A percentile compares a stretch with the other conserved stretches of the same genome.
Evolutionary conservation across 2,797 vertebrate species (phyloP).

Genomic region (Microcaecilia unicolor): DNA sequence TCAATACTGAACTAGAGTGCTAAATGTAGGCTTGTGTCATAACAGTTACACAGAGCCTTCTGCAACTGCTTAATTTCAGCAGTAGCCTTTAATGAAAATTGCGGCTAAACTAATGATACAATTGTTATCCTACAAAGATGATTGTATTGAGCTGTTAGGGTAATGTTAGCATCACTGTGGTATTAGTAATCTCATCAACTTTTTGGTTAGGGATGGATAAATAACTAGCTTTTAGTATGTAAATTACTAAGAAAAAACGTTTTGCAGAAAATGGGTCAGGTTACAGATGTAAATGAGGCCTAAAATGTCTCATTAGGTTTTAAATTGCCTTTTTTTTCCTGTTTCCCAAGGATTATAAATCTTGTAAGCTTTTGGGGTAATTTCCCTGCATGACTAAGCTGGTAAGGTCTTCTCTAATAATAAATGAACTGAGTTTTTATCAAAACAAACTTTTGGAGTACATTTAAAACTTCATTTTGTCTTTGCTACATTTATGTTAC

Average conservation of each 20-base stretch:
- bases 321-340: slow-evolving; percentile 52
- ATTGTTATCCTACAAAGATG: slow-evolving; percentile 18
- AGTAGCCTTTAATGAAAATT: slow-evolving; percentile 14
- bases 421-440: slow-evolving; percentile 46
- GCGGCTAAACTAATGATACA: slow-evolving; percentile 27
- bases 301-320: slow-evolving; percentile 67
- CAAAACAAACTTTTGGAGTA: slow-evolving; percentile 38
- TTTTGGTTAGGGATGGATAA: slow-evolving; percentile 53
- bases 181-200: slow-evolving; percentile 48
- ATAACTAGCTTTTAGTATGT: slow-evolving; percentile 55
- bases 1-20: no score
- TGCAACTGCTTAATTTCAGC: background rate
- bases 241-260: slow-evolving; percentile 53
- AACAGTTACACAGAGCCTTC: no score
- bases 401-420: slow-evolving; percentile 47
- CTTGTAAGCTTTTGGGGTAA: slow-evolving; percentile 53
- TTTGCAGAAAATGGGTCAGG: slow-evolving; percentile 56
- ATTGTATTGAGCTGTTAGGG: slow-evolving; percentile 30
- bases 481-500: no score
- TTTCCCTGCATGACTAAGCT: slow-evolving; percentile 57
- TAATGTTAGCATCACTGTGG: slow-evolving; percentile 33
- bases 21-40: no score
- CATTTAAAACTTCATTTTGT: no score
- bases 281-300: slow-evolving; percentile 61
- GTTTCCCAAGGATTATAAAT: slow-evolving; percentile 55